These are phyloP conservation scores for Drosophila paramelanica DNA, from an alignment of 2,888 invertebrate species.

Conservation along the genomic window DNA sequence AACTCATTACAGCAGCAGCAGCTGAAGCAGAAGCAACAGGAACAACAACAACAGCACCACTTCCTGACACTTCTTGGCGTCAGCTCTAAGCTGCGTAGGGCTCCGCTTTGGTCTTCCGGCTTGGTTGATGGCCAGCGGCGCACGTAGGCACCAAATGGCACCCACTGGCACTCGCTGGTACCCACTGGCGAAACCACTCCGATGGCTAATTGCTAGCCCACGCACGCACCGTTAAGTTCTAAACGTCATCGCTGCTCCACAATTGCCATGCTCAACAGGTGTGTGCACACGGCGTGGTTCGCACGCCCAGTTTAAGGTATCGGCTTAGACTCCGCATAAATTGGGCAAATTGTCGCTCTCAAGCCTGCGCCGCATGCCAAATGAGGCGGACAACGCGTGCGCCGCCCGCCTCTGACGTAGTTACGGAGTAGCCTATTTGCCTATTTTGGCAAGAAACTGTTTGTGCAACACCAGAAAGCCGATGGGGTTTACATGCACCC, in stretches of 20 bases:
- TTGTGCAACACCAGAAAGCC: slow-evolving; percentile 43
- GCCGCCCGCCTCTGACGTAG: slow-evolving; percentile 46
- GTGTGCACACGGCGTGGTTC: slow-evolving; percentile 38
- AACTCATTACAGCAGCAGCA: slow-evolving; percentile 36
- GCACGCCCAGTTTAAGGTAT: slow-evolving; percentile 53
- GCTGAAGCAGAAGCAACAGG: slow-evolving; percentile 14
- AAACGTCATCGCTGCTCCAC: slow-evolving; percentile 27
- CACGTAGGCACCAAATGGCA: slow-evolving; percentile 56
- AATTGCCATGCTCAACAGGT: slow-evolving; percentile 52
- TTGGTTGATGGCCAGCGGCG: slow-evolving; percentile 37
- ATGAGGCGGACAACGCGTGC: slow-evolving; percentile 65
- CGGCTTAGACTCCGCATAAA: slow-evolving; percentile 30
- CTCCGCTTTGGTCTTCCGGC: slow-evolving; percentile 46
- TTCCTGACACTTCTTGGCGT: slow-evolving; percentile 37
- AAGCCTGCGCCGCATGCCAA: slow-evolving; percentile 51
- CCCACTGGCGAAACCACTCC: neutral
- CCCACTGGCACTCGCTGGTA: slow-evolving; percentile 3
- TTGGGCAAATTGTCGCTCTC: slow-evolving; percentile 29
- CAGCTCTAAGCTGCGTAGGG: slow-evolving; percentile 24
- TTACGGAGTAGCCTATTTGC: slow-evolving; percentile 43
- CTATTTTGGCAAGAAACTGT: slow-evolving; percentile 21
- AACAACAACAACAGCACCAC: slow-evolving; percentile 23
- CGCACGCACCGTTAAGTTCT: slow-evolving; percentile 44
- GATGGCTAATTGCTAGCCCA: slow-evolving; percentile 32
- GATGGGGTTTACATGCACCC: neutral